phyloP scores from a whole-genome alignment of 2,113 vertebrate genomes.

The Ochotona princeps region DNA sequence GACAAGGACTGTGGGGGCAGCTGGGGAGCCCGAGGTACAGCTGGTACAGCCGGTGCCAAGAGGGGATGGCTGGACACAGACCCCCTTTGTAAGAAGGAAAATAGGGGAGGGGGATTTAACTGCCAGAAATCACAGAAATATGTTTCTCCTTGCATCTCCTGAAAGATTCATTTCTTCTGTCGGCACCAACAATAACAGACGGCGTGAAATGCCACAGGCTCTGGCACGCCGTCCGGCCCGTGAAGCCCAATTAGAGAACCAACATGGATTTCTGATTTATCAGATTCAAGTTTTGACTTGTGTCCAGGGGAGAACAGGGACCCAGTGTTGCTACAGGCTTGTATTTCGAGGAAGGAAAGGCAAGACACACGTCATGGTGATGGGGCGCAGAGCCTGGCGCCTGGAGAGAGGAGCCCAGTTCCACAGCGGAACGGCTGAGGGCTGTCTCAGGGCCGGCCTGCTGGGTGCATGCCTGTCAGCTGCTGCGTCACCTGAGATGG shows the following conservation, averaged over 20 bases:
- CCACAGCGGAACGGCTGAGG: slow-evolving; percentile 80
- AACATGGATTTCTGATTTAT: slow-evolving; percentile 82
- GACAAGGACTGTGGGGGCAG: too few species aligned
- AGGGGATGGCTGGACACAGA: slow-evolving; percentile 6
- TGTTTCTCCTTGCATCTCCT: slow-evolving; percentile 38
- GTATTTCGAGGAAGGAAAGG: slow-evolving; percentile 84
- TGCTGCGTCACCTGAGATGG: neutral
- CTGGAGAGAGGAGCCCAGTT: slow-evolving; percentile 79
- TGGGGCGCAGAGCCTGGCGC: slow-evolving; percentile 82
- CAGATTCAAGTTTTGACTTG: slow-evolving; percentile 86
- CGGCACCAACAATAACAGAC: slow-evolving; percentile 61
- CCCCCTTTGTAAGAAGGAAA: slow-evolving; percentile 46
- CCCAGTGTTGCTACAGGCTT: slow-evolving; percentile 84
- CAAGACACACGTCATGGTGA: slow-evolving; percentile 84
- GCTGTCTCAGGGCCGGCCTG: slow-evolving; percentile 58
- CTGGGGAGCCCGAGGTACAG: neutral
- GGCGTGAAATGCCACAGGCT: slow-evolving; percentile 47
- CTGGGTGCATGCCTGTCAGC: slow-evolving; percentile 8
- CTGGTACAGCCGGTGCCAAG: neutral
- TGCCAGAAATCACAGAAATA: slow-evolving; percentile 44
- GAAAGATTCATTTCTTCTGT: slow-evolving; percentile 73
- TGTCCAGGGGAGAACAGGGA: slow-evolving; percentile 86
- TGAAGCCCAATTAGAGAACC: slow-evolving; percentile 86
- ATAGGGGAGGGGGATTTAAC: neutral
- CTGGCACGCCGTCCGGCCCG: slow-evolving; percentile 76